phyloP scores from a whole-genome alignment of 2,113 vertebrate genomes.

The Saccopteryx bilineata region DNA sequence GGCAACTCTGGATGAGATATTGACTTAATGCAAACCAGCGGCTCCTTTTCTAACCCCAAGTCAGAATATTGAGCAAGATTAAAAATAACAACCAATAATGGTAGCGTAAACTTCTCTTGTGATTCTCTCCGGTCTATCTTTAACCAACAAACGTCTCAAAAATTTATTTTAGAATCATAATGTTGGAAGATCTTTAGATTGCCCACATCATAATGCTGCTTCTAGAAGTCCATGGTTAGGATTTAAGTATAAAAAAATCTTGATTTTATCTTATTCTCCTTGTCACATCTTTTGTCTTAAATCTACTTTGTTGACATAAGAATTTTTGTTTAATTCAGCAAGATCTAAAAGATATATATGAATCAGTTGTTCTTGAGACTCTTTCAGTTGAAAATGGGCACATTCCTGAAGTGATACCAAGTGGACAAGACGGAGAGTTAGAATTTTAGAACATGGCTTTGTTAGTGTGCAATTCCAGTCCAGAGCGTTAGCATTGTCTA shows the following conservation, averaged over 20 bases:
- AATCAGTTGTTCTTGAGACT: background rate
- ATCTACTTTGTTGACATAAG: constrained; percentile 27
- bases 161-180: constrained; percentile 48
- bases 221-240: background rate
- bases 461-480: background rate
- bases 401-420: background rate
- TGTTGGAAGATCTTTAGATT: background rate
- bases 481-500: background rate
- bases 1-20: constrained; percentile 70
- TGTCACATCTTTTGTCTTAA: background rate
- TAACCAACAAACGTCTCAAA: constrained; percentile 6
- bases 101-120: background rate
- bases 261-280: constrained; percentile 10
- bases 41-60: constrained; percentile 58
- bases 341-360: background rate
- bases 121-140: constrained; percentile 7
- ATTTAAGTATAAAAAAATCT: constrained; percentile 43
- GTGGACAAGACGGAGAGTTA: background rate
- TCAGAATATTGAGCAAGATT: background rate
- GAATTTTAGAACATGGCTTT: background rate
- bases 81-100: background rate
- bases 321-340: constrained; percentile 52
- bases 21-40: constrained; percentile 78
- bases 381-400: background rate
- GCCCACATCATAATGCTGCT: background rate